Evolutionary conservation across 1,140 invertebrate species (phyloP).

Genomic region (Aphelinus certus): DNA sequence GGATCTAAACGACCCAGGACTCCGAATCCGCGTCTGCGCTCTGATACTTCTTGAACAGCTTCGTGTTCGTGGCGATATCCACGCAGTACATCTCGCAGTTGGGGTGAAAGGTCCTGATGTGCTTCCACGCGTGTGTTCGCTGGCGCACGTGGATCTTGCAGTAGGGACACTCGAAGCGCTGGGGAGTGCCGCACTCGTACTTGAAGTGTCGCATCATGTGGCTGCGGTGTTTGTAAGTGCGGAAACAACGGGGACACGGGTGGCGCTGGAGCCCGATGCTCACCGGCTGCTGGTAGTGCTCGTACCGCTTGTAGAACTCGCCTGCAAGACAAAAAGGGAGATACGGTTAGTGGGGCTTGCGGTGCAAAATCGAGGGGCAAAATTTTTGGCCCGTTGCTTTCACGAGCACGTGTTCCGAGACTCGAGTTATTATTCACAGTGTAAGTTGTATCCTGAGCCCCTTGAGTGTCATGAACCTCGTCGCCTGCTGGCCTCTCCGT

Average conservation of each 20-base stretch:
- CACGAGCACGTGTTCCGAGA: too few relatives aligned
- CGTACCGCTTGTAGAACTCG: conserved; percentile 5
- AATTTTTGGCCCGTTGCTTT: background rate
- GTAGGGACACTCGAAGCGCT: conserved; percentile 68
- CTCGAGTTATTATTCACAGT: too few relatives aligned
- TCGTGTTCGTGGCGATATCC: conserved; percentile 56
- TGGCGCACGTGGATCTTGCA: conserved; percentile 64
- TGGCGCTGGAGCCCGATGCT: conserved; percentile 48
- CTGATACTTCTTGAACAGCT: conserved; percentile 36
- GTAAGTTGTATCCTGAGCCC: too few relatives aligned
- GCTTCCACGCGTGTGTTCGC: conserved; percentile 61
- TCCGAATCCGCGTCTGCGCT: too few relatives aligned
- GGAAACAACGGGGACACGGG: conserved; percentile 65
- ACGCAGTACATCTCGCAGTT: conserved; percentile 56
- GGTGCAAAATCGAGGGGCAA: too few relatives aligned
- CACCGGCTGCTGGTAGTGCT: background rate
- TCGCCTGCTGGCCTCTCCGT: too few relatives aligned
- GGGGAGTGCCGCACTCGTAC: conserved; percentile 69
- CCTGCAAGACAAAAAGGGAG: conserved; percentile 29
- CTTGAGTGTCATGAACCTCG: too few relatives aligned
- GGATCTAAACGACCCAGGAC: too few relatives aligned
- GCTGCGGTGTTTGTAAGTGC: conserved; percentile 69
- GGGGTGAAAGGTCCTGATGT: conserved; percentile 57
- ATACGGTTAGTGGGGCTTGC: background rate
- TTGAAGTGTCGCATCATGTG: conserved; percentile 67